These are phyloP conservation scores for Chaetophractus vellerosus DNA, from an alignment of 2,797 vertebrate species.

Conservation along the genomic window DNA sequence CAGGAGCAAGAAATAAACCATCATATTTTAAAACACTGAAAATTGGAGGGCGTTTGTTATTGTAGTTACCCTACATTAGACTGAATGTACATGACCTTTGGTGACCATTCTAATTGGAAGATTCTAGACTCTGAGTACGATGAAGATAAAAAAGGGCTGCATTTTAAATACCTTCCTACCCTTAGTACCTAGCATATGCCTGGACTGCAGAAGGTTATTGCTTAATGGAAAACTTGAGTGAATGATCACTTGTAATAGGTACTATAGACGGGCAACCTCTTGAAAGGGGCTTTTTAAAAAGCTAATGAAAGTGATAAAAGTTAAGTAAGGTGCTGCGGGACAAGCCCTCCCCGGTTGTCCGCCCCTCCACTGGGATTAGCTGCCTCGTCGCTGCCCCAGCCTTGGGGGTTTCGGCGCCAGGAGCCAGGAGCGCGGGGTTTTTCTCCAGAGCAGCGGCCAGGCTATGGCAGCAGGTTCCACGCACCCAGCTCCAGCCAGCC, in stretches of 20 bases:
- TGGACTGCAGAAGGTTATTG: background rate
- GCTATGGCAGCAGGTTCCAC: conserved; percentile 72
- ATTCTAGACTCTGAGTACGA: background rate
- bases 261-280: background rate
- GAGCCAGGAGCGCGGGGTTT: conserved; percentile 44
- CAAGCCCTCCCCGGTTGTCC: too few species aligned
- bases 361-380: too few species aligned
- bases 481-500: conserved; percentile 44
- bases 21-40: background rate
- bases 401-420: conserved; percentile 9
- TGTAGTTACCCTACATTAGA: background rate
- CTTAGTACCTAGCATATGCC: background rate
- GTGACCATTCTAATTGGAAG: background rate
- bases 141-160: background rate
- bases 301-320: background rate
- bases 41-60: background rate
- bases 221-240: background rate
- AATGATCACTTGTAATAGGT: background rate
- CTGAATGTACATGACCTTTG: background rate
- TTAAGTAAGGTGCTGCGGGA: background rate
- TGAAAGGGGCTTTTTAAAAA: background rate
- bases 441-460: conserved; percentile 63
- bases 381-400: background rate
- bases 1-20: background rate
- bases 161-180: background rate